Evolutionary conservation across 2,888 invertebrate species (phyloP).

Genomic region (Volucella inanis): DNA sequence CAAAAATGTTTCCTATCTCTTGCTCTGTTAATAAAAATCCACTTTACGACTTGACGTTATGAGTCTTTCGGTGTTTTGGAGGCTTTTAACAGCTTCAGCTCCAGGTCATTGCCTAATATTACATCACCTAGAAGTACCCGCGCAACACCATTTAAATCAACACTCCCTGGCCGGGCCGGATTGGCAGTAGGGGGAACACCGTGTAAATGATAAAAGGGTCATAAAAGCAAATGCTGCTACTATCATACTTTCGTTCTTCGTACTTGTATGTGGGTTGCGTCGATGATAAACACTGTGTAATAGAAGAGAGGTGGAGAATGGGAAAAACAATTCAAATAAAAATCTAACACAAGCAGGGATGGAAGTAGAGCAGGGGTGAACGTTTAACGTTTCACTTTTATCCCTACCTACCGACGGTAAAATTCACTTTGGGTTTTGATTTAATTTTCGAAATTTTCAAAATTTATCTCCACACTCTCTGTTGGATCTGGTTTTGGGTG

Average conservation of each 20-base stretch:
- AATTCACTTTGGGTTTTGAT: slow-evolving; percentile 69
- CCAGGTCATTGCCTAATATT: slow-evolving; percentile 35
- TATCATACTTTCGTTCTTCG: slow-evolving; percentile 5
- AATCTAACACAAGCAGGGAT: slow-evolving; percentile 16
- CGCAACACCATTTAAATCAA: slow-evolving; percentile 66
- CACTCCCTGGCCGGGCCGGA: slow-evolving; percentile 1
- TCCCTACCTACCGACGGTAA: slow-evolving; percentile 12
- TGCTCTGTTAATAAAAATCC: slow-evolving; percentile 38
- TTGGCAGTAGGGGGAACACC: slow-evolving; percentile 24
- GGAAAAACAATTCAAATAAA: slow-evolving; percentile 37
- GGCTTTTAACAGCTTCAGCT: slow-evolving; percentile 20
- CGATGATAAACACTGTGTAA: no score
- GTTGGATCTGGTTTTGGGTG: no score
- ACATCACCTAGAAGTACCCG: slow-evolving; percentile 50
- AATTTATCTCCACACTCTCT: slow-evolving; percentile 32
- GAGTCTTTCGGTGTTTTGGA: background rate
- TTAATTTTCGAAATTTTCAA: slow-evolving; percentile 71
- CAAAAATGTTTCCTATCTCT: slow-evolving; percentile 25
- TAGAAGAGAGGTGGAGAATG: background rate
- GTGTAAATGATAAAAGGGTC: slow-evolving; percentile 74
- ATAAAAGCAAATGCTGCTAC: slow-evolving; percentile 57
- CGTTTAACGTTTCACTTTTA: slow-evolving; percentile 48
- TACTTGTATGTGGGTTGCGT: slow-evolving; percentile 5
- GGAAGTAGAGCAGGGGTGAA: background rate
- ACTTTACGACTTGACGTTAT: slow-evolving; percentile 30